phyloP scores from a whole-genome alignment of 2,113 vertebrate species.

The Mormyrus iriodes region DNA sequence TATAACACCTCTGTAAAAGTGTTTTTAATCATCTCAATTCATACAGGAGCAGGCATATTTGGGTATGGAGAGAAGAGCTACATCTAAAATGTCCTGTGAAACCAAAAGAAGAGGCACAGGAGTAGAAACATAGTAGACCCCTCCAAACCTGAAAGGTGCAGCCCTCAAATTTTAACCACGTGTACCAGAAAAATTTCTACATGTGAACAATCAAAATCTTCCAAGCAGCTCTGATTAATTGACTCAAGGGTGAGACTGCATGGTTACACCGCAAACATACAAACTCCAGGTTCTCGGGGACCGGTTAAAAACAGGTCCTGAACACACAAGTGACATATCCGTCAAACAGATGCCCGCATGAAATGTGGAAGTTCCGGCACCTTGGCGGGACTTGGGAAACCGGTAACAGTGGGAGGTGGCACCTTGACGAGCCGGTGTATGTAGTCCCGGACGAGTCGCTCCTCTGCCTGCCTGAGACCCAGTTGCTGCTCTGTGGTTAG shows the following conservation, averaged over 20 bases:
- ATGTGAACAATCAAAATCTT: neutral
- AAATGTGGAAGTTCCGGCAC: neutral
- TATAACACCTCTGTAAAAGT: neutral
- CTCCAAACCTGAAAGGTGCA: neutral
- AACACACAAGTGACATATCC: neutral
- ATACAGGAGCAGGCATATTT: neutral
- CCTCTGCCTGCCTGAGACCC: conserved; percentile 94
- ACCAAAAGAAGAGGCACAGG: neutral
- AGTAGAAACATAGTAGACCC: neutral
- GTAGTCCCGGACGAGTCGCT: conserved; percentile 90
- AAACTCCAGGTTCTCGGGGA: no score
- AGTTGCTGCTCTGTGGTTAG: conserved; percentile 85
- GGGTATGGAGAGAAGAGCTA: neutral
- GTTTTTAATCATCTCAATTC: neutral
- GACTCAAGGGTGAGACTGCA: neutral
- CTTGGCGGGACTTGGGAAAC: neutral
- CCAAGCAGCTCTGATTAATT: neutral
- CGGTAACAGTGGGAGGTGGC: conserved; percentile 11
- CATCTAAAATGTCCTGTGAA: neutral
- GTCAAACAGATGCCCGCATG: neutral
- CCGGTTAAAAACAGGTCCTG: neutral
- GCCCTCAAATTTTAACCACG: neutral
- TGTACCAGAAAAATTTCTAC: neutral
- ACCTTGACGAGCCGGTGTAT: conserved; percentile 91
- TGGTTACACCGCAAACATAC: no score